Percentiles rank a stretch among this genome's conserved stretches.
Evolutionary conservation across 2,888 invertebrate genomes (phyloP).

Genomic region (Anticlea derivata): DNA sequence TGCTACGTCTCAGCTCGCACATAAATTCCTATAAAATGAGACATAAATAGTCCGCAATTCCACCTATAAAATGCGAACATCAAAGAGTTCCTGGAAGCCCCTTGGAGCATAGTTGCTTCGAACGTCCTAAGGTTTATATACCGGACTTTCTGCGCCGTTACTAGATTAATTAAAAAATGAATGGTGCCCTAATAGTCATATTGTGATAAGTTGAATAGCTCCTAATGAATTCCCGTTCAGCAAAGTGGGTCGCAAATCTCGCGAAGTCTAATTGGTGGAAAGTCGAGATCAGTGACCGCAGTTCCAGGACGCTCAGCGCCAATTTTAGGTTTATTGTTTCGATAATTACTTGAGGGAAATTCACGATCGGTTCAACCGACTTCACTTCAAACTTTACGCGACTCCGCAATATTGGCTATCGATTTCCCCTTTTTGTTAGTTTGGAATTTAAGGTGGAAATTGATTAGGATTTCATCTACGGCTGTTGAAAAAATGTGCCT

Average conservation of each 20-base stretch:
- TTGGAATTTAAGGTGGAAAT: conserved; percentile 20
- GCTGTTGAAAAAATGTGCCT: background rate
- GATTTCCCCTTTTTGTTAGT: conserved; percentile 22
- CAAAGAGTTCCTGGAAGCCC: conserved; percentile 67
- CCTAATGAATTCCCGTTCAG: conserved; percentile 79
- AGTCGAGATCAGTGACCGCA: conserved; percentile 72
- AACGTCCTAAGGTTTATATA: conserved; percentile 15
- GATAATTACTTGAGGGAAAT: conserved; percentile 76
- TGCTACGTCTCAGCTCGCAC: conserved; percentile 48
- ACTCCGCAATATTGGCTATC: conserved; percentile 27
- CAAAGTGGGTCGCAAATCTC: conserved; percentile 62
- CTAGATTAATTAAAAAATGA: conserved; percentile 72
- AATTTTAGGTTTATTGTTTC: conserved; percentile 81
- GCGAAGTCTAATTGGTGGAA: conserved; percentile 71
- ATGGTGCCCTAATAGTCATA: conserved; percentile 69
- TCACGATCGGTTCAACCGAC: conserved; percentile 51
- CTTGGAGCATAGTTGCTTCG: conserved; percentile 51
- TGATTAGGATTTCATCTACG: background rate
- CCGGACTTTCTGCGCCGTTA: conserved; percentile 33
- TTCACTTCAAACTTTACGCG: conserved; percentile 57
- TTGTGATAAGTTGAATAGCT: conserved; percentile 78
- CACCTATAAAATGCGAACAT: conserved; percentile 65
- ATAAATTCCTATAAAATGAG: conserved; percentile 67
- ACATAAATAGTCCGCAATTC: conserved; percentile 64
- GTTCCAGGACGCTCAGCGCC: conserved; percentile 61